A percentile compares a stretch with the other conserved stretches of the same genome.
These are phyloP conservation scores for Chloroclysta siterata DNA, from an alignment of 2,888 invertebrate species.

Conservation along the genomic window DNA sequence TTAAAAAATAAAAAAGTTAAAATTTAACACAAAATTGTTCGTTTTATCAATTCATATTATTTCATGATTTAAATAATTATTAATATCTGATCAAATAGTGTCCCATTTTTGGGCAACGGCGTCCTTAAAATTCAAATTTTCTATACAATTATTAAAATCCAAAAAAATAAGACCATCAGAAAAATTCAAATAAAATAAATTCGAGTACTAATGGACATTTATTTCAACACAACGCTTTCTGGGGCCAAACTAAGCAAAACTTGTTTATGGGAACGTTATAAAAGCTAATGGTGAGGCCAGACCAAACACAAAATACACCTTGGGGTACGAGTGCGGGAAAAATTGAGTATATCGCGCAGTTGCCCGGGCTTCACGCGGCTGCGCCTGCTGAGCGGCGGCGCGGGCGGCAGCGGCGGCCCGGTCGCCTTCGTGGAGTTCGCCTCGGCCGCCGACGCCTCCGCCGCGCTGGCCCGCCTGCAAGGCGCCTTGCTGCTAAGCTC, in stretches of 20 bases:
- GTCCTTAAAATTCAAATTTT: neutral
- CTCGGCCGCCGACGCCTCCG: conserved; percentile 95
- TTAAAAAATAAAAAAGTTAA: neutral
- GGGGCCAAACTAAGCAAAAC: no score
- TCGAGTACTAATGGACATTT: no score
- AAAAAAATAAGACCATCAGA: neutral
- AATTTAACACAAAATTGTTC: no score
- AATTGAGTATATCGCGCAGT: conserved; percentile 88
- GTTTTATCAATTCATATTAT: no score
- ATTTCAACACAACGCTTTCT: no score
- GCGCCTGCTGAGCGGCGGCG: conserved; percentile 95
- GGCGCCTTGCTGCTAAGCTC: conserved; percentile 98
- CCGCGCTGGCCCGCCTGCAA: conserved; percentile 97
- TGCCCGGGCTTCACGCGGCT: conserved; percentile 99
- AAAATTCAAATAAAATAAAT: no score
- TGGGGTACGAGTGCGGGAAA: conserved; percentile 73
- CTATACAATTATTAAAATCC: neutral
- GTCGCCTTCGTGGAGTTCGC: conserved; percentile 99
- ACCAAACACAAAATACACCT: conserved; percentile 24
- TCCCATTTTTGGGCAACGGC: neutral
- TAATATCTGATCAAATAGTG: no score
- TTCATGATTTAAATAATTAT: no score
- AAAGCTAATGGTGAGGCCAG: neutral
- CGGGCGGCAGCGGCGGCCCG: conserved; percentile 87
- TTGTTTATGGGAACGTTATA: no score